phyloP scores from a whole-genome alignment of 1,140 invertebrate genomes.

The Telenomus remus region DNA sequence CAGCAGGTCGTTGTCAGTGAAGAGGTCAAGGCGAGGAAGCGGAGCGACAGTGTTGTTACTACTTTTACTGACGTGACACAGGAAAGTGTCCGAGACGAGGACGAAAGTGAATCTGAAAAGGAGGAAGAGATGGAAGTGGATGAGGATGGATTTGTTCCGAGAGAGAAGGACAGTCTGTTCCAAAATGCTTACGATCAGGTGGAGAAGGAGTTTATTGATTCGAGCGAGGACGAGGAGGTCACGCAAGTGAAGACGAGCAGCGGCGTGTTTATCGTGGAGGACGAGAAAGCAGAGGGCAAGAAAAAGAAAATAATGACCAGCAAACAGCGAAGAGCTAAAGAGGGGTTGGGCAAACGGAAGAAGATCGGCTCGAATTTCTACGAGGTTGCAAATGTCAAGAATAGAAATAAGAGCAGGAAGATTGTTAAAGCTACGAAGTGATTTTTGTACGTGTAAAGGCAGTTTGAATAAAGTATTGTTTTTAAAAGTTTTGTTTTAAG shows the following conservation, averaged over 20 bases:
- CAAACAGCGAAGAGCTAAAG: constrained; percentile 84
- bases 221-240: constrained; percentile 71
- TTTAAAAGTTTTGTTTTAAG: too few species aligned
- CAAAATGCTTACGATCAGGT: constrained; percentile 68
- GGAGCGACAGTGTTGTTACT: constrained; percentile 18
- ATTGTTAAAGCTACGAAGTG: constrained; percentile 64
- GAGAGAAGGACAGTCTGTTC: constrained; percentile 67
- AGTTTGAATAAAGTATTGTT: too few species aligned
- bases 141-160: constrained; percentile 27
- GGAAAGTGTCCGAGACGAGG: constrained; percentile 7
- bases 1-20: constrained; percentile 63
- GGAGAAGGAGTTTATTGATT: constrained; percentile 65
- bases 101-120: constrained; percentile 50
- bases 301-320: constrained; percentile 79
- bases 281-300: too few species aligned
- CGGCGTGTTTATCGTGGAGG: constrained; percentile 78
- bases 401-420: constrained; percentile 83
- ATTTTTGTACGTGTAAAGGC: not conserved
- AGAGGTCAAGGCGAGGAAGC: constrained; percentile 23
- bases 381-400: constrained; percentile 94
- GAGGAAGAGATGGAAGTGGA: constrained; percentile 34
- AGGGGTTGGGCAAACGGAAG: constrained; percentile 85
- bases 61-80: constrained; percentile 72
- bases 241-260: constrained; percentile 72
- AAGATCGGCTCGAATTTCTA: constrained; percentile 96